Evolutionary conservation across 2,113 vertebrate genomes (phyloP), one percentile per base, ranked within the genome.

Genomic region (Pituophis catenifer): DNA sequence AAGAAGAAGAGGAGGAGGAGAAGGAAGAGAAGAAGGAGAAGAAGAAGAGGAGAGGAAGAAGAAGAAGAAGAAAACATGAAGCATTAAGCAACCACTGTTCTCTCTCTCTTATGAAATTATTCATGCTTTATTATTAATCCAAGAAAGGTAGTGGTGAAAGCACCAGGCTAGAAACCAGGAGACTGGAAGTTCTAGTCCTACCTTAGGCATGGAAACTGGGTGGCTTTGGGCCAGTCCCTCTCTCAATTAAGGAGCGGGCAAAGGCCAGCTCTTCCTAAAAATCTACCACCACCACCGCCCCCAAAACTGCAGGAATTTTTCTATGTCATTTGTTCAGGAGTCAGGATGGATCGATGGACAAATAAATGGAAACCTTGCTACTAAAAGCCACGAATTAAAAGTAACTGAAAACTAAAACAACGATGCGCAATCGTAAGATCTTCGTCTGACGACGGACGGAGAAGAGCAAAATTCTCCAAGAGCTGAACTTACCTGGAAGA

Each of bases 401-500:
- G 70, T 38, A 19, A 38, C 29, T 15, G 65, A 33, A 75, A 75
- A 75, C 13, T 33, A 33, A 75, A 81, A 81, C 17, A 3, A 3
- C 0, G 2, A 81, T 15, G 0, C 15, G 2, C 15, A 81, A 19
- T 38, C 15, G 1, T 8, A 19, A 81, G 33, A 81, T 8, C 33
- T 19, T 8, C 38, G 75, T 8, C 70, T 81, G 38, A 19, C 33
- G 1, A 38, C 0, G 70, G 70, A 81, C 11, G 21, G 4, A 58
- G 88, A 21, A 7, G 13, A 55, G n/a, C 54, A 23, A 8, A 1
- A 3, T 12, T 38, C 75, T 44, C n/a, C 17, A 89, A n/a, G 53
- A 1, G 53, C 29, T 44, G n/a, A 3, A 44, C 57, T 89, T 59
- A 89, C 88, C 88, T 26, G 98, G 98, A 90, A 97, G 12, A 26